Percentiles rank a stretch among this genome's conserved stretches.
These are phyloP conservation scores for Thysanoteuthis rhombus DNA, from an alignment of 2,888 invertebrate genomes.

Conservation along the genomic window DNA sequence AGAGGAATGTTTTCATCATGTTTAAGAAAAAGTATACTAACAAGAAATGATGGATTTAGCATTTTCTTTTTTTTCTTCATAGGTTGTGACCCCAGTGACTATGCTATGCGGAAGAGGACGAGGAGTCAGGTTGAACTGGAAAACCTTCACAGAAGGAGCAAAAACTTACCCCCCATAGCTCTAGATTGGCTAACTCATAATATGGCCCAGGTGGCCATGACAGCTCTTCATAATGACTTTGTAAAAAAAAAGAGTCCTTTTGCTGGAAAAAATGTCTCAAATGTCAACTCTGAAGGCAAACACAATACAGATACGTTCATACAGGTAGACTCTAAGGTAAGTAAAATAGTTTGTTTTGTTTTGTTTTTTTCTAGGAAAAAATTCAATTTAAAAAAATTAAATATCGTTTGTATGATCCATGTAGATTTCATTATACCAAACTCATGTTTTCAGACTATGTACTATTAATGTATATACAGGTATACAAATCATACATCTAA, in stretches of 20 bases:
- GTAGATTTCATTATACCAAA: too few species aligned
- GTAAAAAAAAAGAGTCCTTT: background rate
- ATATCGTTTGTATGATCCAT: too few species aligned
- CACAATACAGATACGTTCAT: slow-evolving; percentile 28
- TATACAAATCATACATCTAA: too few species aligned
- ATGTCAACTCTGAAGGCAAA: slow-evolving; percentile 16
- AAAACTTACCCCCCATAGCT: background rate
- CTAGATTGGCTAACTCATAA: slow-evolving; percentile 13
- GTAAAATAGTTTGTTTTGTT: background rate
- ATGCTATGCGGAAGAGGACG: slow-evolving; percentile 27
- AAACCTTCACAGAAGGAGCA: background rate
- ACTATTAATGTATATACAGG: too few species aligned
- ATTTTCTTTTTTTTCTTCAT: background rate
- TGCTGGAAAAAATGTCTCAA: background rate
- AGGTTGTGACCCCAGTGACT: slow-evolving; percentile 13
- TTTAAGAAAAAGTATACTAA: too few species aligned
- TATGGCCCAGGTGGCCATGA: slow-evolving; percentile 16
- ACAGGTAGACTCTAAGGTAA: slow-evolving; percentile 27
- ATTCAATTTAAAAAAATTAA: too few species aligned
- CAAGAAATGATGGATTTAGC: too few species aligned
- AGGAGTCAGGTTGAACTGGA: slow-evolving; percentile 28
- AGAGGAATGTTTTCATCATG: too few species aligned
- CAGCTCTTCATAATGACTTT: slow-evolving; percentile 21
- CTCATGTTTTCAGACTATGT: too few species aligned
- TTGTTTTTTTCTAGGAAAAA: background rate